phyloP scores from a whole-genome alignment of 2,888 invertebrate genomes.

The Hipparchia sbordonii region DNA sequence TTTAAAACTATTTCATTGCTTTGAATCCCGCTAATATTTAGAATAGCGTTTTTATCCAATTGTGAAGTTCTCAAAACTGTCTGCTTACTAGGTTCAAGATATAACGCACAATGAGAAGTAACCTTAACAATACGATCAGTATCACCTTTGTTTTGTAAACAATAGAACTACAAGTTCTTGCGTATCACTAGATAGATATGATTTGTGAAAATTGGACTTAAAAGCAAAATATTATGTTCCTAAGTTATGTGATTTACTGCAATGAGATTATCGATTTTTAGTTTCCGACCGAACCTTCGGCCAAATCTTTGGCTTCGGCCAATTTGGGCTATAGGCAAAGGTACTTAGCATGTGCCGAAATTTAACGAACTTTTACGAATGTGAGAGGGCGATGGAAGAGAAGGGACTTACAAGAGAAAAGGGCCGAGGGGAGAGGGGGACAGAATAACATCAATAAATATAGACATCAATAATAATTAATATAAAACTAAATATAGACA shows the following conservation, averaged over 20 bases:
- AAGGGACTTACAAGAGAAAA: too few species aligned
- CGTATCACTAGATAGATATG: conserved; percentile 26
- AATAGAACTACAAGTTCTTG: conserved; percentile 34
- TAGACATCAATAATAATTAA: too few species aligned
- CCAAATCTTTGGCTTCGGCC: too few species aligned
- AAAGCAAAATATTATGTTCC: conserved; percentile 4
- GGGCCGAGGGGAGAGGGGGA: too few species aligned
- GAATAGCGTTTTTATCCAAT: not conserved
- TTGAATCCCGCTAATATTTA: not conserved
- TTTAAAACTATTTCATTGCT: too few species aligned
- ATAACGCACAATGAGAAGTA: not conserved
- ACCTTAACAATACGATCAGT: conserved; percentile 30
- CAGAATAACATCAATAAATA: too few species aligned
- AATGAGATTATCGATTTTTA: not conserved
- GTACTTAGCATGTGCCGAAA: too few species aligned
- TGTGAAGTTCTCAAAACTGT: not conserved
- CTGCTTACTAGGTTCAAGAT: not conserved
- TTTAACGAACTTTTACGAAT: too few species aligned
- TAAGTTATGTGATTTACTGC: conserved; percentile 6
- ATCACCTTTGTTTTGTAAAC: conserved; percentile 41
- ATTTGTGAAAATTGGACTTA: conserved; percentile 22
- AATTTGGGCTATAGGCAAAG: too few species aligned
- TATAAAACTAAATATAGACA: too few species aligned
- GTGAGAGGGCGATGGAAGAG: too few species aligned
- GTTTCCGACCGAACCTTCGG: too few species aligned